Evolutionary conservation across 1,140 invertebrate genomes (phyloP), one percentile per base, ranked within the genome.

Genomic region (Drosophila pachea): DNA sequence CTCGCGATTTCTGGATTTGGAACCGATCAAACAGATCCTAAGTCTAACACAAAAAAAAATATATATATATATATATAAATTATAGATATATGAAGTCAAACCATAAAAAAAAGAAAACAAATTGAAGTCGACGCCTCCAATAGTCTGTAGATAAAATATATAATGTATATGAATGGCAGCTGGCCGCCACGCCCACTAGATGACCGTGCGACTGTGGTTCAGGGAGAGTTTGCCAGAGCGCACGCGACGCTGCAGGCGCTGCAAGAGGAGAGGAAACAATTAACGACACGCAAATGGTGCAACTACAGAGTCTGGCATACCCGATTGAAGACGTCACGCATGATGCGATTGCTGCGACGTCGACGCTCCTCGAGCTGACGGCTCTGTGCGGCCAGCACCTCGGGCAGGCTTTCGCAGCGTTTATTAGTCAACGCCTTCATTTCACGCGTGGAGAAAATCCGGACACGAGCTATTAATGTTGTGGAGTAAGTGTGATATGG

Each of bases 371-470:
- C 82, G 3, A 52, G 42, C 7, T 69, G 63, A 0, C 73, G 68
- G 43, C 71, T 59, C 47, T 78, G 59, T 2, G 71, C 74, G 9
- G 76, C 86, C 16, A 89, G 7, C 4, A 89, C 83, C 42, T 89
- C 88, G 0, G 88, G 88, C 60, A 89, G 50, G 7, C 35, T 61
- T 11, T 75, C 65, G 49, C 77, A 87, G 2, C 78, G 81, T 54
- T 77, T 83, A 31, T 52, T 77, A 12, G 88, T 89, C 49, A 89
- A n/a, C 0, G 88, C 88, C 54, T 89, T 89, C 88, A 89, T 89
- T 54, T 89, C 79, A 16, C 62, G 62, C 0, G 86, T 89, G 35
- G 73, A 50, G 31, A 89, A 87, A 29, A 89, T 58, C 11, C 88
- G 70, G 2, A 86, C 33, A 6, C 73, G 74, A 6, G 78, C 88